A percentile compares a stretch with the other conserved stretches of the same genome.
phyloP scores from a whole-genome alignment of 2,888 invertebrate genomes.

The Xestia ashworthii region DNA sequence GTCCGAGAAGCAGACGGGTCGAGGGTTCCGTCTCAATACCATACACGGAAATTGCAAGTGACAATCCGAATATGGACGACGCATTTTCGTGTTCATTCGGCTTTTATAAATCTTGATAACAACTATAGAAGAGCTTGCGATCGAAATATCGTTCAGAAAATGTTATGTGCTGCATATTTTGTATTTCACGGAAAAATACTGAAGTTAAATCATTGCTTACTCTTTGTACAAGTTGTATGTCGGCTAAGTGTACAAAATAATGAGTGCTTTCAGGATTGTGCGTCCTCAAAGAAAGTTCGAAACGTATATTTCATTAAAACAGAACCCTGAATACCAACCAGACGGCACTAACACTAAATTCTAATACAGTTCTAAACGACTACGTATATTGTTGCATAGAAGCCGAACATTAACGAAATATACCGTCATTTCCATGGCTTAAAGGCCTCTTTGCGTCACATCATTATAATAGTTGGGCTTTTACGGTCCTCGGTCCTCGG shows the following conservation, averaged over 20 bases:
- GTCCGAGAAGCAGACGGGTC: conserved; percentile 37
- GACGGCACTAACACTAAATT: conserved; percentile 32
- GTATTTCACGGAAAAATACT: background rate
- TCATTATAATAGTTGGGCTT: conserved; percentile 77
- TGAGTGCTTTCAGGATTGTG: background rate
- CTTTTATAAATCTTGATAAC: conserved; percentile 51
- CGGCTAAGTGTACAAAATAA: background rate
- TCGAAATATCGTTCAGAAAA: conserved; percentile 26
- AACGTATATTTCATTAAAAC: conserved; percentile 20
- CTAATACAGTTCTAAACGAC: conserved; percentile 54
- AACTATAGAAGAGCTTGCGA: conserved; percentile 3
- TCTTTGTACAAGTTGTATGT: background rate
- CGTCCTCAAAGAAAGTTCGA: conserved; percentile 12
- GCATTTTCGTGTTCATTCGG: conserved; percentile 48
- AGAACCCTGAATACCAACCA: conserved; percentile 26
- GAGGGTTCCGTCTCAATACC: conserved; percentile 60
- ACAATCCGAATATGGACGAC: conserved; percentile 62
- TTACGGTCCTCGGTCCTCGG: conserved; percentile 72
- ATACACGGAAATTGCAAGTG: conserved; percentile 65
- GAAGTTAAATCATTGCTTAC: background rate
- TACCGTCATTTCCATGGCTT: conserved; percentile 67
- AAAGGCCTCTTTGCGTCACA: conserved; percentile 73
- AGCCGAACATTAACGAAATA: conserved; percentile 56
- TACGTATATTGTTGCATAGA: conserved; percentile 48
- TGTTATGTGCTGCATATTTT: background rate